phyloP scores from a whole-genome alignment of 2,797 vertebrate species.

The Chloroceryle amazona region DNA sequence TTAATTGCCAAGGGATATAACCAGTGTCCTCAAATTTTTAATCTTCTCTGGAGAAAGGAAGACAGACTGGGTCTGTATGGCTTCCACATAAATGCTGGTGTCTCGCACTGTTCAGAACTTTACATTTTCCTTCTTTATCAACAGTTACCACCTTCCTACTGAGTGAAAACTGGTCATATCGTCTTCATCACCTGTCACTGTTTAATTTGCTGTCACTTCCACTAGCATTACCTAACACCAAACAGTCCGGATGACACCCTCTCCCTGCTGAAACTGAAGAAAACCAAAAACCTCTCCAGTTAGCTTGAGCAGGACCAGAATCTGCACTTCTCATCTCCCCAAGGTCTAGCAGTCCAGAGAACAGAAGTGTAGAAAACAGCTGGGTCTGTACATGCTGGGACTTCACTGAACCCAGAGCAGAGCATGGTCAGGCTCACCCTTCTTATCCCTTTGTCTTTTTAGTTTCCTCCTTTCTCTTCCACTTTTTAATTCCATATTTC shows the following conservation, averaged over 20 bases:
- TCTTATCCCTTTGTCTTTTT: background rate
- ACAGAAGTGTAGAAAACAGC: background rate
- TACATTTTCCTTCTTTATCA: background rate
- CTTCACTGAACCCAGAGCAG: background rate
- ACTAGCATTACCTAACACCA: background rate
- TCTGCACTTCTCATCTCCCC: background rate
- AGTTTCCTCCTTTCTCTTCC: background rate
- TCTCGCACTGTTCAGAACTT: background rate
- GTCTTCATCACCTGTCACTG: background rate
- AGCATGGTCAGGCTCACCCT: background rate
- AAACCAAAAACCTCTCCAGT: background rate
- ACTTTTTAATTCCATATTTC: background rate
- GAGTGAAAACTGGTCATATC: background rate
- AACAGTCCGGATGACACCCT: background rate
- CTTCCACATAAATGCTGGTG: background rate
- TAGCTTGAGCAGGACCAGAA: background rate
- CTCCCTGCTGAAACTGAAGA: background rate
- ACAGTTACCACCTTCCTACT: background rate
- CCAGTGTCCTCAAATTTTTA: background rate
- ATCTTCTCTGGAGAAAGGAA: background rate
- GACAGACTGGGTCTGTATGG: background rate
- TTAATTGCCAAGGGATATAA: background rate
- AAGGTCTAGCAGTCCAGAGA: background rate
- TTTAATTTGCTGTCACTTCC: constrained; percentile 8
- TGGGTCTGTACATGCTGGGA: background rate